Conservation (phyloP, 2,113 vertebrate genomes). For the Tautogolabrus adspersus region DNA sequence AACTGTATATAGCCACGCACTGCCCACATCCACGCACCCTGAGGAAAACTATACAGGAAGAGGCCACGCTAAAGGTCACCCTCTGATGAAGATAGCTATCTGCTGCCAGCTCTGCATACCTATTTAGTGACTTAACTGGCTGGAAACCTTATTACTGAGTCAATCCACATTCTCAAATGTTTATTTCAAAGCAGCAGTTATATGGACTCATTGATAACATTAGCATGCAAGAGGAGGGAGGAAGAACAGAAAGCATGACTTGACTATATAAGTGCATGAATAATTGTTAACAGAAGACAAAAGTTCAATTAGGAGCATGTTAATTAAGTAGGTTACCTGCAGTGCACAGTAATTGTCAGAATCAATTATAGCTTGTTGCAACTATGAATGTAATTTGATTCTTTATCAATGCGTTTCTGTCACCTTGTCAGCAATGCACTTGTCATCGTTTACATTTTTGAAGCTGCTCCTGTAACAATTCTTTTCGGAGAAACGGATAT, state of each 20-base stretch:
- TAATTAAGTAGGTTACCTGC: slow-evolving; percentile 27
- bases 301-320: slow-evolving; percentile 10
- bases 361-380: slow-evolving; percentile 16
- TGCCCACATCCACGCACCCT: slow-evolving; percentile 65
- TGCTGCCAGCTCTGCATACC: slow-evolving; percentile 49
- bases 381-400: slow-evolving; percentile 22
- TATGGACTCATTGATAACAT: slow-evolving; percentile 11
- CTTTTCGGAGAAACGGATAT: neutral
- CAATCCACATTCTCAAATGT: slow-evolving; percentile 9
- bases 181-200: slow-evolving; percentile 23
- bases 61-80: slow-evolving; percentile 72
- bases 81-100: slow-evolving; percentile 58
- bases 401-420: slow-evolving; percentile 1
- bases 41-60: slow-evolving; percentile 70
- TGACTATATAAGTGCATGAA: neutral
- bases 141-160: slow-evolving; percentile 51
- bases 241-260: neutral
- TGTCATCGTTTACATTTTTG: neutral
- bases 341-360: slow-evolving; percentile 17
- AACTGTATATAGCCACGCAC: slow-evolving; percentile 69
- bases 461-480: neutral
- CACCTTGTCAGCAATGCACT: neutral
- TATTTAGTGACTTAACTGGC: slow-evolving; percentile 54
- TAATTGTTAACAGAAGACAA: slow-evolving; percentile 17
- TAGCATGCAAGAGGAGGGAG: neutral